These are phyloP conservation scores for Trachurus trachurus DNA, from an alignment of 2,797 vertebrate species.

Conservation along the genomic window DNA sequence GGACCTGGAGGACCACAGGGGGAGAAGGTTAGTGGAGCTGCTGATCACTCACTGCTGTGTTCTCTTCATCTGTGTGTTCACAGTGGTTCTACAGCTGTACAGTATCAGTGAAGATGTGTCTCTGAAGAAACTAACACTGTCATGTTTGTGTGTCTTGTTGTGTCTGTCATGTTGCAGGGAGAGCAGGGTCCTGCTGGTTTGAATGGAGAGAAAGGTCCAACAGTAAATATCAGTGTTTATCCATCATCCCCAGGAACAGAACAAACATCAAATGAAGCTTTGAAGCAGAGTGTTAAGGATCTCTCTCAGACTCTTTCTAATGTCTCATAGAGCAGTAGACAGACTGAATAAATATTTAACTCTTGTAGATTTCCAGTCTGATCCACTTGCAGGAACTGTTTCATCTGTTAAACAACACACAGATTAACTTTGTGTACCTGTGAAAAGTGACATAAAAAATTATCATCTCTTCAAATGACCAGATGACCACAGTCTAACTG, in stretches of 20 bases:
- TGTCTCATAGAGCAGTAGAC: no score
- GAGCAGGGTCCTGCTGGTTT: constrained; percentile 79
- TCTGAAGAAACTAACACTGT: constrained; percentile 9
- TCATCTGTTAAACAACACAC: no score
- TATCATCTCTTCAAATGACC: no score
- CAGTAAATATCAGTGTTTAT: constrained; percentile 63
- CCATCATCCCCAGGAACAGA: neutral
- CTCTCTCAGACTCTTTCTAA: no score
- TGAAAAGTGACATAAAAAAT: no score
- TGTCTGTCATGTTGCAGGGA: constrained; percentile 64
- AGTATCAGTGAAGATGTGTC: neutral
- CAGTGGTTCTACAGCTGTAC: constrained; percentile 14
- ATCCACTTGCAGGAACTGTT: constrained; percentile 73
- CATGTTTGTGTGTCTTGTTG: constrained; percentile 16
- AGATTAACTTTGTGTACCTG: no score
- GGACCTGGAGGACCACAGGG: constrained; percentile 88
- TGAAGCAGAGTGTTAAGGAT: no score
- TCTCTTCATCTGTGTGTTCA: neutral
- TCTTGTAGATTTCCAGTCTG: no score
- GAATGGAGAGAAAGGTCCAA: constrained; percentile 74
- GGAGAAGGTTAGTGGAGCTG: constrained; percentile 87
- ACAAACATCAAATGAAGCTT: no score
- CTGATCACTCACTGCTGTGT: neutral
- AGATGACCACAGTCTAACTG: no score
- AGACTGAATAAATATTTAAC: no score